Evolutionary conservation across 2,797 vertebrate genomes (phyloP), one percentile per base, ranked within the genome.

Genomic region (Channa striata): DNA sequence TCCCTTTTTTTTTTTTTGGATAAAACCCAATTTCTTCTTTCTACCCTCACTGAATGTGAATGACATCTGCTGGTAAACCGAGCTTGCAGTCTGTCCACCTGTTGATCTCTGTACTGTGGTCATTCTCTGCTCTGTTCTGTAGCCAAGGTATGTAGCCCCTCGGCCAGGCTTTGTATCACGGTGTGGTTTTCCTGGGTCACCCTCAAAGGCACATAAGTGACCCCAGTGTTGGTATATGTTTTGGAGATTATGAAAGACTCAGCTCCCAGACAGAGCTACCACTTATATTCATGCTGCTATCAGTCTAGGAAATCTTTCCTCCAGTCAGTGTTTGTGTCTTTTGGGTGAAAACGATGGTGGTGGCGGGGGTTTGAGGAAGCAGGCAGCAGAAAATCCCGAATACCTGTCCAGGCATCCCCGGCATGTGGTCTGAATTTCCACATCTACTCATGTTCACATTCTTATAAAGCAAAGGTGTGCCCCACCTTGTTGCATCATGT

Each of bases 381-480:
- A 83, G 74, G 83, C 68, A 85, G 86, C 77, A 88, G 77, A 91
- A 89, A 86, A 88, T 78, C 87, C 80, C 65, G 62, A 73, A 87
- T 90, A 92, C 92, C 87, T 94, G 92, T 80, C 85, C 83, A 89
- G 89, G 90, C 89, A 92, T 94, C 89, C 88, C 78, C 23, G 70
- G 84, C 72, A 88, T 88, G 92, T 86, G 82, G 80, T 80, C 88
- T 72, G 80, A 92, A 93, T 90, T 92, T 84, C 80, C 81, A 58
- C 64, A 77, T 76, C 69, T 81, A 80, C 83, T 87, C 75, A 54
- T 68, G 75, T 81, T 83, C 80, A 65, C 80, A 72, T 71, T 80
- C 82, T 83, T 80, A 72, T 78, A 74, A 82, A 84, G 74, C 33
- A 57, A 68, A 90, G 83, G 83, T 80, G 88, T 76, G 85, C 65